These are phyloP conservation scores for Aphidoletes aphidimyza DNA, from an alignment of 2,888 invertebrate genomes.

Conservation along the genomic window DNA sequence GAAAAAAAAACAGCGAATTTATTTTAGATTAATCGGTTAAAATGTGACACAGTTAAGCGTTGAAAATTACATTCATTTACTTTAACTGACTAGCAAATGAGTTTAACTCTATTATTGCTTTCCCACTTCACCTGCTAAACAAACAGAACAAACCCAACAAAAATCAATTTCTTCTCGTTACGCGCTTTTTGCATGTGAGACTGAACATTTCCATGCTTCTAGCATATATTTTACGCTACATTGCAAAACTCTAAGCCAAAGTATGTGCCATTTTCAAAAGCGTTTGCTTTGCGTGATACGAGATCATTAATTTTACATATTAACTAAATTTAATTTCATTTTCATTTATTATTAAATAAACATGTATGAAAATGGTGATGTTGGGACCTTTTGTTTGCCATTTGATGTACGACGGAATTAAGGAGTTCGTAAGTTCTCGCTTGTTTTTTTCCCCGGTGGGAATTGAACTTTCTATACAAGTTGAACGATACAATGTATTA, in stretches of 20 bases:
- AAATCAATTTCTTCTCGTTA: conserved; percentile 2
- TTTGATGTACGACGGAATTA: not conserved
- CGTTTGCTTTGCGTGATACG: not conserved
- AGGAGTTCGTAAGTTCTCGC: not conserved
- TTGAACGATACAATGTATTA: too few relatives aligned
- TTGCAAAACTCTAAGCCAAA: not conserved
- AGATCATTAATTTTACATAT: conserved; percentile 27
- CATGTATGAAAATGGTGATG: not conserved
- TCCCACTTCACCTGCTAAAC: not conserved
- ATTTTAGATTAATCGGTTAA: not conserved
- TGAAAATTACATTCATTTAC: not conserved
- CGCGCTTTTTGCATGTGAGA: not conserved
- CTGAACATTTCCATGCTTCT: not conserved
- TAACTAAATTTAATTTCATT: conserved; percentile 40
- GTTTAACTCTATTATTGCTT: not conserved
- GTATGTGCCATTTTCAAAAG: not conserved
- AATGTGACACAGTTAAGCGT: not conserved
- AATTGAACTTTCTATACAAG: not conserved
- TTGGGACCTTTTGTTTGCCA: not conserved
- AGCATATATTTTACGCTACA: not conserved
- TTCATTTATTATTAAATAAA: conserved; percentile 33
- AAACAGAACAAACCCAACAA: not conserved
- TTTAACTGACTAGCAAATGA: not conserved
- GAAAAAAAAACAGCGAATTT: not conserved
- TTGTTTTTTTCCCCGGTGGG: not conserved